A percentile compares a stretch with the other conserved stretches of the same genome.
Evolutionary conservation across 2,797 vertebrate genomes (phyloP).

Genomic region (Anguilla pacifica): DNA sequence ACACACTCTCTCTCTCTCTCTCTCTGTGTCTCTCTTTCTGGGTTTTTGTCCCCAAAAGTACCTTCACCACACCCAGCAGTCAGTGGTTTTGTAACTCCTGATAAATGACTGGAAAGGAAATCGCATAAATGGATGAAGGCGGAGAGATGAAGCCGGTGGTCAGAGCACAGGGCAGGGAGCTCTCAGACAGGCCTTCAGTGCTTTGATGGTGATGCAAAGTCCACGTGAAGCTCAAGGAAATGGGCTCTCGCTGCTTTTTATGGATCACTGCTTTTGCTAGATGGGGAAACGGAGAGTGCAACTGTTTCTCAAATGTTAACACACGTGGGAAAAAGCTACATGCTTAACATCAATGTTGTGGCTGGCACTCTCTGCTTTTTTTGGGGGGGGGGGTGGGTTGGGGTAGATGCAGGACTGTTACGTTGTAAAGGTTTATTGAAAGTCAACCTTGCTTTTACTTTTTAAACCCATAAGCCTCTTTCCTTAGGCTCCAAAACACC

Average conservation of each 20-base stretch:
- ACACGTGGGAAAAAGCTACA: not conserved
- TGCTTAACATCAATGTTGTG: not conserved
- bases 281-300: slow-evolving; percentile 37
- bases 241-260: slow-evolving; percentile 49
- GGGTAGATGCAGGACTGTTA: not conserved
- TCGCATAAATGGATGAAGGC: not conserved
- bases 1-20: not conserved
- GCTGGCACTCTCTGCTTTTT: slow-evolving; percentile 47
- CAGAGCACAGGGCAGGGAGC: slow-evolving; percentile 35
- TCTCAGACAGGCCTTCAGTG: slow-evolving; percentile 53
- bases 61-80: not conserved
- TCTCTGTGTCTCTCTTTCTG: not conserved
- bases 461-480: not conserved
- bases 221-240: slow-evolving; percentile 47
- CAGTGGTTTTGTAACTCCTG: not conserved
- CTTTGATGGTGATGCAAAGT: slow-evolving; percentile 58
- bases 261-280: slow-evolving; percentile 62
- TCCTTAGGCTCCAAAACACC: not conserved
- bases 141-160: not conserved
- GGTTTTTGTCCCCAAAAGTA: not conserved
- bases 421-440: too few species aligned
- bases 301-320: slow-evolving; percentile 21
- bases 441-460: not conserved
- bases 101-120: slow-evolving; percentile 13
- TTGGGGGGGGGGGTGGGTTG: not conserved